phyloP scores from a whole-genome alignment of 2,888 invertebrate genomes.

The Dinocampus coccinellae region DNA sequence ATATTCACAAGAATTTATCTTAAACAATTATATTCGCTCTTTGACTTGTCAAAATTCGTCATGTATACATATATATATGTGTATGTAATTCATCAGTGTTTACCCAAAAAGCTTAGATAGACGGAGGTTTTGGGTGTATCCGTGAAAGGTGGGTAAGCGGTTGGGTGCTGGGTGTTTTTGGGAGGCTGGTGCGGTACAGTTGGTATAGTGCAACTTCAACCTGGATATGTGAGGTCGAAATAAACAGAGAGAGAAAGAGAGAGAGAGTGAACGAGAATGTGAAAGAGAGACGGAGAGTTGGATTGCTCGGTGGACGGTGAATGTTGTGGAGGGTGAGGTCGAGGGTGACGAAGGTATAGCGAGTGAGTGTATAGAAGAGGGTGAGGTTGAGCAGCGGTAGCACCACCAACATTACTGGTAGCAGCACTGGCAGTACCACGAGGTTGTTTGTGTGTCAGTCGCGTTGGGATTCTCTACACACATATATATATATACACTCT shows the following conservation, averaged over 20 bases:
- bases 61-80: conserved; percentile 42
- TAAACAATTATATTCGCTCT: background rate
- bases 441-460: conserved; percentile 69
- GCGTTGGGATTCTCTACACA: conserved; percentile 60
- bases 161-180: conserved; percentile 12
- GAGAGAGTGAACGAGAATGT: conserved; percentile 34
- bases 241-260: conserved; percentile 34
- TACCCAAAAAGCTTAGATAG: conserved; percentile 51
- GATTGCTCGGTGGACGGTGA: conserved; percentile 42
- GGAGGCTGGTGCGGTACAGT: conserved; percentile 10
- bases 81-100: conserved; percentile 62
- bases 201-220: conserved; percentile 11
- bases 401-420: background rate
- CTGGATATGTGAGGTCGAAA: conserved; percentile 24
- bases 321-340: conserved; percentile 44
- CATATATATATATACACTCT: conserved; percentile 36
- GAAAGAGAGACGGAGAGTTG: conserved; percentile 36
- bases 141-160: conserved; percentile 16
- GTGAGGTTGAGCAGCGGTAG: conserved; percentile 28
- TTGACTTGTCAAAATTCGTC: background rate
- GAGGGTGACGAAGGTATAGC: conserved; percentile 37
- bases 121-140: conserved; percentile 6
- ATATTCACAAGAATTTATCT: no score
- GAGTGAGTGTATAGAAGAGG: conserved; percentile 26
- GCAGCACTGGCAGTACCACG: conserved; percentile 13